Evolutionary conservation across 2,113 vertebrate genomes (phyloP), one percentile per base, ranked within the genome.

Genomic region (Oceanites oceanicus): DNA sequence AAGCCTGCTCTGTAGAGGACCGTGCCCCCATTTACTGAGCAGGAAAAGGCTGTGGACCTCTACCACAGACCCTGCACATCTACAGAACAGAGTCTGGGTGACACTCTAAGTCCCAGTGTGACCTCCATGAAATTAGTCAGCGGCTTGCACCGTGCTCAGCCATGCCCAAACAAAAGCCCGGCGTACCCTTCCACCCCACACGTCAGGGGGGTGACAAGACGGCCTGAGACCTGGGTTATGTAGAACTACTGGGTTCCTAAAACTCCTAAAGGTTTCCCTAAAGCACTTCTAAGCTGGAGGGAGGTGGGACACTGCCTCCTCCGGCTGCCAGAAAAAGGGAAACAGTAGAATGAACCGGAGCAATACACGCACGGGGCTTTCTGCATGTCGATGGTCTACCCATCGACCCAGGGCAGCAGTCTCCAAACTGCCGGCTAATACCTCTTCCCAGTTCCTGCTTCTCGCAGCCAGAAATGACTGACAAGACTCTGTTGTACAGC

Each of bases 311-410:
- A 5, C 19, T 58, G 62, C 53, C 22, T 30, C 21, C 21, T 6
- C 47, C 68, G 52, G 73, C 73, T 84, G 52, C 47, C 81, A 89
- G 58, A 13, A 44, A n/a, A 56, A 47, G 47, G 53, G 61, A 36
- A 72, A 29, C 13, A 15, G 13, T 3, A 66, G 26, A 58, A 50
- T 3, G 29, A 78, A 40, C 36, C 7, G 67, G 67, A 67, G 47
- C n/a, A 44, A n/a, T 8, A 34, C 0, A 1, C 8, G 11, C n/a
- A 67, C 0, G 1, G 34, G n/a, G 47, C 49, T 18, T 55, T 65
- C 56, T 89, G 62, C 9, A 5, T 10, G 34, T 13, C 10, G 1
- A 2, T 2, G 38, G 56, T 26, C 68, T 5, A 15, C 65, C 27
- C 52, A 36, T 5, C 1, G 2, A 45, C 4, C n/a, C 84, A 78